Conservation (phyloP, 2,888 invertebrate species). For the Lasius fuliginosus region DNA sequence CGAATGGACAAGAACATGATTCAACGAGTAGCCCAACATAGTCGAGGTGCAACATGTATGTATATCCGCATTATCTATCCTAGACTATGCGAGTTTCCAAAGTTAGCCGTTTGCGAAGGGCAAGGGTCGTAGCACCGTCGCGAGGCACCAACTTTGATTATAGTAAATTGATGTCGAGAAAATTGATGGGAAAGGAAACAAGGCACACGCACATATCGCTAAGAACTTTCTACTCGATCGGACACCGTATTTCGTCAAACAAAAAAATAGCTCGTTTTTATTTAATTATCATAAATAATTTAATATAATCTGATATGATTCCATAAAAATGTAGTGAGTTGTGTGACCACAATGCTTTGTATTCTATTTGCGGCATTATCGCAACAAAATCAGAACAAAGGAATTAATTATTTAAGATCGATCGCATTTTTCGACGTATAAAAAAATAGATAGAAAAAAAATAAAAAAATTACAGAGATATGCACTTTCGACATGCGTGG, state of each 20-base stretch:
- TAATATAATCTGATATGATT: constrained; percentile 31
- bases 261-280: neutral
- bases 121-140: constrained; percentile 67
- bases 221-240: constrained; percentile 19
- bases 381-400: constrained; percentile 1
- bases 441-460: neutral
- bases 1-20: constrained; percentile 63
- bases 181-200: constrained; percentile 68
- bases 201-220: constrained; percentile 12
- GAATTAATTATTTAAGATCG: constrained; percentile 14
- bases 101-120: constrained; percentile 58
- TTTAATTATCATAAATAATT: constrained; percentile 40
- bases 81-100: constrained; percentile 67
- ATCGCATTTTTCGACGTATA: neutral
- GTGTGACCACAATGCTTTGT: neutral
- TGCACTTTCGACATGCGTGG: constrained; percentile 44
- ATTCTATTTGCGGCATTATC: neutral
- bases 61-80: constrained; percentile 71
- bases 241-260: constrained; percentile 9
- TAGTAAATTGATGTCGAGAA: constrained; percentile 68
- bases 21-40: constrained; percentile 52
- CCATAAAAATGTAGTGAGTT: constrained; percentile 20
- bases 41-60: constrained; percentile 65
- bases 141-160: constrained; percentile 69
- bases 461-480: constrained; percentile 44